These are phyloP conservation scores for Nipponia nippon DNA, from an alignment of 2,113 vertebrate species.

Conservation along the genomic window DNA sequence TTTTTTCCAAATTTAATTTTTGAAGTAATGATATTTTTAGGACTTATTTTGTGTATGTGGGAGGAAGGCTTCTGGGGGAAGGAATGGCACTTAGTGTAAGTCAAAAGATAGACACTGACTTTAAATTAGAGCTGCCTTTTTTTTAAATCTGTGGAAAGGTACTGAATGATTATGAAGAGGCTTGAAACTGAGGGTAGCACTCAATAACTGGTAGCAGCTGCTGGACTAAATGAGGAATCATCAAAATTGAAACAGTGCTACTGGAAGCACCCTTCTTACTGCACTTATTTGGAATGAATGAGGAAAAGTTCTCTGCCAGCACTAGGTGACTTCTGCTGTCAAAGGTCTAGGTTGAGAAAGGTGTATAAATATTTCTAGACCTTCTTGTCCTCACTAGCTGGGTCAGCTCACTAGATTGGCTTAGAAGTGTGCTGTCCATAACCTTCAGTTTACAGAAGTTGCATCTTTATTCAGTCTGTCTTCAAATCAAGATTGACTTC, in stretches of 20 bases:
- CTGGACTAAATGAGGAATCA: background rate
- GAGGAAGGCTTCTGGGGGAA: background rate
- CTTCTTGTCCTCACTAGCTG: background rate
- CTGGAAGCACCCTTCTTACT: background rate
- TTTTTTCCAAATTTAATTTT: background rate
- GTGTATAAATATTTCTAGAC: background rate
- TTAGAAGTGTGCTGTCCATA: background rate
- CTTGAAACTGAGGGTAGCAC: background rate
- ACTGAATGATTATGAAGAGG: background rate
- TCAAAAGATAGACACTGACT: background rate
- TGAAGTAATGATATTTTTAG: background rate
- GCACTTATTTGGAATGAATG: background rate
- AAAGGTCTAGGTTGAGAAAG: background rate
- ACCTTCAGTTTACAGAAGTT: background rate
- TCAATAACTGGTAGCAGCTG: background rate
- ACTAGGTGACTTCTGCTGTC: background rate
- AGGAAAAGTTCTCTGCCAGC: background rate
- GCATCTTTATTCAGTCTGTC: background rate
- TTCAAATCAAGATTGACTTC: background rate
- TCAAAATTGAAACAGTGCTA: background rate
- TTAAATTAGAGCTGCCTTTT: background rate
- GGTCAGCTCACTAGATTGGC: background rate
- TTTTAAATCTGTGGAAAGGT: background rate
- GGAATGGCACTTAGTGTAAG: background rate
- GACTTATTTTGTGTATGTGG: background rate